phyloP scores from a whole-genome alignment of 2,797 vertebrate genomes.

The Propithecus perrieri region DNA sequence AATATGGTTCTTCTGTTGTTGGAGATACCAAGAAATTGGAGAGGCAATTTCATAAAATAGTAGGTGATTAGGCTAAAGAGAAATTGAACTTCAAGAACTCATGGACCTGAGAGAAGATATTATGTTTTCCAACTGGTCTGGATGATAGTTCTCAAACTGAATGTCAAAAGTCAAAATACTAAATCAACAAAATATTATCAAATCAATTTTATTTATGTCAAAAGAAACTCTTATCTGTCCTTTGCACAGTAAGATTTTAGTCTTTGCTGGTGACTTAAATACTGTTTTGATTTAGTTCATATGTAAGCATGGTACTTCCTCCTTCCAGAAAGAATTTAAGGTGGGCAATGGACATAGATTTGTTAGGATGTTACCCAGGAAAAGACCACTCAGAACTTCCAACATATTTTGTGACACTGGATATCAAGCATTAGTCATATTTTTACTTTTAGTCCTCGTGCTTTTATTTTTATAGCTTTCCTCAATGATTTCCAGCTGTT shows the following conservation, averaged over 20 bases:
- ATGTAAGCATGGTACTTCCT: neutral
- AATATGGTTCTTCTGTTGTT: constrained; percentile 67
- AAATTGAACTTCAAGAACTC: constrained; percentile 43
- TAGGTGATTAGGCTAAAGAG: constrained; percentile 20
- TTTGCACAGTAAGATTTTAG: neutral
- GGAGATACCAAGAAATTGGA: constrained; percentile 67
- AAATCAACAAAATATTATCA: constrained; percentile 38
- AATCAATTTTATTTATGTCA: neutral
- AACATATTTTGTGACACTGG: constrained; percentile 42
- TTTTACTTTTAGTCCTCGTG: neutral
- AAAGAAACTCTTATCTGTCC: neutral
- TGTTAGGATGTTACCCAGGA: neutral
- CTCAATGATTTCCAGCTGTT: constrained; percentile 54
- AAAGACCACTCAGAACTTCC: constrained; percentile 13
- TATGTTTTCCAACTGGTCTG: constrained; percentile 43
- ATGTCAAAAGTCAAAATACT: constrained; percentile 38
- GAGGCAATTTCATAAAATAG: constrained; percentile 61
- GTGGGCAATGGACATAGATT: neutral
- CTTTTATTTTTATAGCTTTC: neutral
- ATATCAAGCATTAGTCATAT: neutral
- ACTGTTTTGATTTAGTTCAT: constrained; percentile 21
- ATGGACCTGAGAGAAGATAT: neutral
- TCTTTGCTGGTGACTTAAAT: neutral
- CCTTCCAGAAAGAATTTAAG: neutral
- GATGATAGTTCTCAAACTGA: neutral